A percentile compares a stretch with the other conserved stretches of the same genome.
These are phyloP conservation scores for Aporophyla nigra DNA, from an alignment of 2,888 invertebrate genomes.

Conservation along the genomic window DNA sequence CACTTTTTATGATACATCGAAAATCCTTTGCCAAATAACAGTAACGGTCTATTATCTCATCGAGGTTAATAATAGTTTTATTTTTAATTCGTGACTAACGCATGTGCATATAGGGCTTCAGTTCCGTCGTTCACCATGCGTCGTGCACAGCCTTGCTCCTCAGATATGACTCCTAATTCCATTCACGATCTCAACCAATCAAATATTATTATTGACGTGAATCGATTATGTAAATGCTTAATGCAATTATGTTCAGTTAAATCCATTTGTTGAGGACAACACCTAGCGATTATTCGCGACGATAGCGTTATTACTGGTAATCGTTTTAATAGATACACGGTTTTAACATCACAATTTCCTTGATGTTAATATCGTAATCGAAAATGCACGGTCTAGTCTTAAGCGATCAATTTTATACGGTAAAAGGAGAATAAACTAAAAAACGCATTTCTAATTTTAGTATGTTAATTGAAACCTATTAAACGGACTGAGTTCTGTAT, in stretches of 20 bases:
- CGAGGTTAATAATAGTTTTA: conserved; percentile 70
- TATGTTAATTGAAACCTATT: no score
- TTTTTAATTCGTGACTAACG: conserved; percentile 68
- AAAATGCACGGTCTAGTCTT: conserved; percentile 28
- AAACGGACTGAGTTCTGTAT: no score
- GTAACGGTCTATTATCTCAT: conserved; percentile 53
- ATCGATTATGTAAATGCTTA: conserved; percentile 68
- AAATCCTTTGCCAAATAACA: conserved; percentile 37
- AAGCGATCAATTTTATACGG: conserved; percentile 51
- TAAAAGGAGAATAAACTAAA: conserved; percentile 20
- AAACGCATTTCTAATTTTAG: neutral
- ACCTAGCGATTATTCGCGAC: conserved; percentile 54
- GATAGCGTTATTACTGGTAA: conserved; percentile 59
- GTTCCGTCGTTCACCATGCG: conserved; percentile 66
- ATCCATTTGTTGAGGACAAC: conserved; percentile 69
- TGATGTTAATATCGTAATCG: conserved; percentile 26
- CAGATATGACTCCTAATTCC: conserved; percentile 72
- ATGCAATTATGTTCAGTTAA: conserved; percentile 70
- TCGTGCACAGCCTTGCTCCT: conserved; percentile 75
- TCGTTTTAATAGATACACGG: conserved; percentile 43
- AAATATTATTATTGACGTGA: conserved; percentile 67
- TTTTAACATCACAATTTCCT: conserved; percentile 54
- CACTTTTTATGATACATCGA: conserved; percentile 53
- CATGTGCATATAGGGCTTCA: conserved; percentile 60
- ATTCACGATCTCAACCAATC: conserved; percentile 71